These are phyloP conservation scores for Oasisia sp. DNA, from an alignment of 2,888 invertebrate genomes.

Conservation along the genomic window DNA sequence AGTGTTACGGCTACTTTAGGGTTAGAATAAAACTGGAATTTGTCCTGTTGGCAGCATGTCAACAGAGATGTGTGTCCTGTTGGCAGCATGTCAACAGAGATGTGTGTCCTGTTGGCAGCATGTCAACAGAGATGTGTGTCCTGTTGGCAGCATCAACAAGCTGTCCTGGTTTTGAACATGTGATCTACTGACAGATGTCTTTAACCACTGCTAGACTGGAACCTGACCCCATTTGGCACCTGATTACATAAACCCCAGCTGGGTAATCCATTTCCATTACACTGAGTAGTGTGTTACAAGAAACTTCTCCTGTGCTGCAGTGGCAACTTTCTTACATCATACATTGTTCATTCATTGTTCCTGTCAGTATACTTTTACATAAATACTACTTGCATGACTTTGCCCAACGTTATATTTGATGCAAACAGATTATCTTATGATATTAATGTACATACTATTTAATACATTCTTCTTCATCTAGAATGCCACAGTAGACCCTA, in stretches of 20 bases:
- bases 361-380: not conserved
- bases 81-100: too few relatives aligned
- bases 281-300: not conserved
- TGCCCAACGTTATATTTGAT: too few relatives aligned
- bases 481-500: too few relatives aligned
- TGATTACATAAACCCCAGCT: not conserved
- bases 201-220: not conserved
- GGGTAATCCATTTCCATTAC: not conserved
- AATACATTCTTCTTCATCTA: too few relatives aligned
- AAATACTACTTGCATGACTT: not conserved
- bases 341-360: not conserved
- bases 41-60: too few relatives aligned
- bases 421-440: too few relatives aligned
- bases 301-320: not conserved
- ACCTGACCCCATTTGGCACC: not conserved
- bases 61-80: too few relatives aligned
- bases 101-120: not conserved
- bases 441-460: too few relatives aligned
- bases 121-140: not conserved
- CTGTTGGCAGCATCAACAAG: not conserved
- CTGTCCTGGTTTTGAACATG: not conserved
- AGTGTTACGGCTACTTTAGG: too few relatives aligned
- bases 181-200: not conserved
- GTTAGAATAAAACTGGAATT: too few relatives aligned
- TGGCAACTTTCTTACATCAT: not conserved